phyloP scores from a whole-genome alignment of 2,797 vertebrate genomes.

The Lagorchestes hirsutus region DNA sequence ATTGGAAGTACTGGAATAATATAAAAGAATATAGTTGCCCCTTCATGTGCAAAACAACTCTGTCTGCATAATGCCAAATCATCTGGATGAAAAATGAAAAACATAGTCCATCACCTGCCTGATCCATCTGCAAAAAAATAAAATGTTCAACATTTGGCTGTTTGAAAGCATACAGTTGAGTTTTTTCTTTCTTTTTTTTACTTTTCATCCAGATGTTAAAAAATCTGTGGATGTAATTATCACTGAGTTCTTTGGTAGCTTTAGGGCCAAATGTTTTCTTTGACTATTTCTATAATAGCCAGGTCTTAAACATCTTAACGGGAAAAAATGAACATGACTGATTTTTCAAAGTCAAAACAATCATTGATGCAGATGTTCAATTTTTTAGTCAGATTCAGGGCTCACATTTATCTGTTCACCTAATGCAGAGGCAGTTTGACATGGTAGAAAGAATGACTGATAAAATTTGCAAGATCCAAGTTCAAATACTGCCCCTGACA shows the following conservation, averaged over 20 bases:
- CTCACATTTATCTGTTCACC: not conserved
- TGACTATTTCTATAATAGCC: not conserved
- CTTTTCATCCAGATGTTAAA: not conserved
- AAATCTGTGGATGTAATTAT: not conserved
- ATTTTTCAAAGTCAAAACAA: not conserved
- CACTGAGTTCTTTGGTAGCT: not conserved
- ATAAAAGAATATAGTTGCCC: not conserved
- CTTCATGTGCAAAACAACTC: not conserved
- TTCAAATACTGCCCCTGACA: not conserved
- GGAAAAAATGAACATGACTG: not conserved
- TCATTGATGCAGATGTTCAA: not conserved
- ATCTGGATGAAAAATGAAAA: not conserved
- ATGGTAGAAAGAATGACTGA: not conserved
- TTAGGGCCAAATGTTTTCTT: not conserved
- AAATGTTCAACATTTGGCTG: not conserved
- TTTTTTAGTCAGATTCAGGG: not conserved
- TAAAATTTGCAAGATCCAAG: not conserved
- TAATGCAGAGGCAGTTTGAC: not conserved
- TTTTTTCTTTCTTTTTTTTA: not conserved
- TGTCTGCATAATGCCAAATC: not conserved
- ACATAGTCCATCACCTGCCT: accelerated
- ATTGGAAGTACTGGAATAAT: conserved; percentile 19
- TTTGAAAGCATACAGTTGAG: not conserved
- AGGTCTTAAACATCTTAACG: not conserved
- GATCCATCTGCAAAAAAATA: not conserved